Base-by-base conservation (phyloP, 2,113 vertebrate species). In the Bungarus multicinctus region DNA sequence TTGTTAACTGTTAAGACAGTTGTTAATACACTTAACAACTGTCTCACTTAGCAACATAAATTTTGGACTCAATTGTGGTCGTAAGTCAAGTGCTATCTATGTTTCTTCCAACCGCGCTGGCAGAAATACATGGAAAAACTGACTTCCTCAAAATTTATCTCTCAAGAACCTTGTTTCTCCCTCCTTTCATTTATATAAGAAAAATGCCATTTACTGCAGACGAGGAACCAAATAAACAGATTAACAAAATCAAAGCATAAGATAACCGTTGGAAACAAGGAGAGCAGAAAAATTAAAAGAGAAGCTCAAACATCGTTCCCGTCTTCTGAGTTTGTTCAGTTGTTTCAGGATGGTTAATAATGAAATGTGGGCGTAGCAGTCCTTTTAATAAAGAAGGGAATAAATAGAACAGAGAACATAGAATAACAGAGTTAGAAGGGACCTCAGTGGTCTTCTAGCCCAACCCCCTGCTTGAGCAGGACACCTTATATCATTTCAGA, bases 51-150 rank as follows among this genome's bases (percentile, higher is more conserved):
- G 58, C 25, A 60, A 30, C 58, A 64, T 12, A 64, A 64, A 64
- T 64, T 30, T n/a, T n/a, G 27, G 27, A 11, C 11, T 64, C 11
- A 64, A 30, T n/a, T n/a, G 30, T 5, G 60, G 11, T 12, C 10
- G 0, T n/a, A n/a, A 14, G 2, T 64, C 3, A 0, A 14, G 11
- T 3, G 4, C 60, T n/a, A n/a, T 5, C 60, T 64, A 14, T n/a
- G 34, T 74, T 74, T 39, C 69, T 30, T 52, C 50, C 45, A 25
- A 87, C 1, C 0, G 2, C n/a, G 50, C 50, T 7, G 5, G 27
- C 5, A n/a, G 50, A n/a, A 88, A 54, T 53, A 88, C 87, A 30
- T 53, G 30, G 27, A n/a, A 52, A n/a, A 88, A 88, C 47, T n/a
- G 30, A 88, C 2, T n/a, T 52, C 25, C 25, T 18, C 50, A 8